Percentiles rank a stretch among this genome's conserved stretches.
These are phyloP conservation scores for Lepidochrysops patricia DNA, from an alignment of 2,888 invertebrate genomes.

Conservation along the genomic window DNA sequence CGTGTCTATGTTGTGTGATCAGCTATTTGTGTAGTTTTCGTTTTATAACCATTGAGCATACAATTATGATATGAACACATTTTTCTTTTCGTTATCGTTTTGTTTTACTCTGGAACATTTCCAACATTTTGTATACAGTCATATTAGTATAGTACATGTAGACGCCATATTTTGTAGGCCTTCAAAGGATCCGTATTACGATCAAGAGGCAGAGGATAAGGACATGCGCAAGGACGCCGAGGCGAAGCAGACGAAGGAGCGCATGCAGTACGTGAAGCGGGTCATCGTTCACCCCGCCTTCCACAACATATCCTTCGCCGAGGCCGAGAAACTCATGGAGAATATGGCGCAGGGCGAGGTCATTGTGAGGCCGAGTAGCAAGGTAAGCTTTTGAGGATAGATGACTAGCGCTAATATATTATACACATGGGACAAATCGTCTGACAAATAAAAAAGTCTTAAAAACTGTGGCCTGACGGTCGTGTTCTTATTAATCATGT, in stretches of 20 bases:
- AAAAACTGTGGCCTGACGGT: no score
- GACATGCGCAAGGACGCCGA: slow-evolving; percentile 87
- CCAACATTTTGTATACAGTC: no score
- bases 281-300: slow-evolving; percentile 98
- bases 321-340: slow-evolving; percentile 92
- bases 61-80: no score
- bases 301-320: slow-evolving; percentile 94
- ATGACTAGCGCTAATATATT: no score
- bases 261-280: slow-evolving; percentile 92
- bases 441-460: no score
- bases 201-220: slow-evolving; percentile 86
- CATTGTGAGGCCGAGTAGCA: slow-evolving; percentile 96
- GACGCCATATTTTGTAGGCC: slow-evolving; percentile 75
- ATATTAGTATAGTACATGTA: neutral
- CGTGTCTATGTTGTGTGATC: neutral
- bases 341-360: slow-evolving; percentile 97
- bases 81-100: no score
- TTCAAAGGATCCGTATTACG: slow-evolving; percentile 91
- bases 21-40: no score
- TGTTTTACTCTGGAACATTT: no score
- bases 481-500: no score
- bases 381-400: no score
- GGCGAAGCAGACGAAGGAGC: slow-evolving; percentile 85
- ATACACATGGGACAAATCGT: no score
- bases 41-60: no score